Percentiles rank a stretch among this genome's conserved stretches.
Evolutionary conservation across 2,888 invertebrate species (phyloP).

Genomic region (Sussaba pulchella): DNA sequence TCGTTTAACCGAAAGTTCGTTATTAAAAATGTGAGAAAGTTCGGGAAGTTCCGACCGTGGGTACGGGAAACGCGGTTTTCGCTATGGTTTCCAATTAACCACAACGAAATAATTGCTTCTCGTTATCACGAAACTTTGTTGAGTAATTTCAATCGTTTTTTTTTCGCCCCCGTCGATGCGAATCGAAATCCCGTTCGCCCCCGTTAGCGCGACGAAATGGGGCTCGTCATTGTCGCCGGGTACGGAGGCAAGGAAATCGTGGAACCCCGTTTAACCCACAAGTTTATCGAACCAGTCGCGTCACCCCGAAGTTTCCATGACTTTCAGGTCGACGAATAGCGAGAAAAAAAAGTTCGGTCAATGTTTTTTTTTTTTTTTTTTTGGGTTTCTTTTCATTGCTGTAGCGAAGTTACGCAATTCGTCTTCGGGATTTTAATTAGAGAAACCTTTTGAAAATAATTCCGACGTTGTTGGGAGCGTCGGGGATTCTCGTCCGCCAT

Average conservation of each 20-base stretch:
- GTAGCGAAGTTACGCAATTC: neutral
- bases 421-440: conserved; percentile 11
- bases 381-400: conserved; percentile 1
- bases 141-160: conserved; percentile 10
- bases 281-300: conserved; percentile 45
- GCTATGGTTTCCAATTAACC: conserved; percentile 22
- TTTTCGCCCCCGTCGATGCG: conserved; percentile 15
- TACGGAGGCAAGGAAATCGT: neutral
- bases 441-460: neutral
- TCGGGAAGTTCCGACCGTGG: neutral
- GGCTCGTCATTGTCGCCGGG: neutral
- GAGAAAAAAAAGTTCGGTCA: conserved; percentile 7
- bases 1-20: neutral
- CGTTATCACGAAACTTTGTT: conserved; percentile 3
- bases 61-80: neutral
- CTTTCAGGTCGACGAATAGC: neutral
- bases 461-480: neutral
- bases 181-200: conserved; percentile 31
- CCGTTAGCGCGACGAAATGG: neutral
- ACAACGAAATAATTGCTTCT: conserved; percentile 29
- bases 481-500: neutral
- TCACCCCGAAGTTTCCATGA: neutral
- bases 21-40: conserved; percentile 1
- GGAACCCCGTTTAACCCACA: conserved; percentile 16
- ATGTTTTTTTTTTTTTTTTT: no score